A percentile compares a stretch with the other conserved stretches of the same genome.
Conservation (phyloP, 2,797 vertebrate species). For the Coregonus suidteri region DNA sequence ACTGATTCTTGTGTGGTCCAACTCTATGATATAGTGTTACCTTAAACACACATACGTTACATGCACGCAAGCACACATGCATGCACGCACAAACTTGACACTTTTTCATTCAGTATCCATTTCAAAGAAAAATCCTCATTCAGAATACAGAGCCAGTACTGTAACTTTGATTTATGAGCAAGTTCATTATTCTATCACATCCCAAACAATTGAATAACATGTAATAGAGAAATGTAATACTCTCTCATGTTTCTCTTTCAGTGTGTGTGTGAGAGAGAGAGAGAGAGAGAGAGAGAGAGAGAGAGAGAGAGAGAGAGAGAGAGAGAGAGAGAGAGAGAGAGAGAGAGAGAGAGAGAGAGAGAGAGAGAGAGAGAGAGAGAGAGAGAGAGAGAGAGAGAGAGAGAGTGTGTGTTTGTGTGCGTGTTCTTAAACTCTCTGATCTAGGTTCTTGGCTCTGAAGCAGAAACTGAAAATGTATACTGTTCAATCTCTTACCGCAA, state of each 20-base stretch:
- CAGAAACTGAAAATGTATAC: neutral
- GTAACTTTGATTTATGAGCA: conserved; percentile 56
- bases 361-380: too few species aligned
- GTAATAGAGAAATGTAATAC: neutral
- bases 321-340: too few species aligned
- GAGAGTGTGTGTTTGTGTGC: too few species aligned
- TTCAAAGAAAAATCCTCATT: conserved; percentile 26
- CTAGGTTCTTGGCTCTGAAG: neutral
- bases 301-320: too few species aligned
- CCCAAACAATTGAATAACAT: neutral
- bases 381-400: too few species aligned
- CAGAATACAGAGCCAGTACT: conserved; percentile 39
- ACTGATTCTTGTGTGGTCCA: conserved; percentile 63
- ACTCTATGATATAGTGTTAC: conserved; percentile 41
- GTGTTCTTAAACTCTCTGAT: neutral
- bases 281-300: too few species aligned
- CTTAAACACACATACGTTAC: neutral
- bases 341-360: too few species aligned
- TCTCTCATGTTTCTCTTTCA: neutral
- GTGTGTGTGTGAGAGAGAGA: too few species aligned
- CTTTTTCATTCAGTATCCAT: conserved; percentile 1
- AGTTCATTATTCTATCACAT: neutral
- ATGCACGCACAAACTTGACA: conserved; percentile 33
- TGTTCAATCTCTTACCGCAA: too few species aligned
- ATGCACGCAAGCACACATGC: conserved; percentile 19